These are phyloP conservation scores for Crambe crambe DNA, from an alignment of 37 sponge, comb jelly and placozoan species.

Conservation along the genomic window DNA sequence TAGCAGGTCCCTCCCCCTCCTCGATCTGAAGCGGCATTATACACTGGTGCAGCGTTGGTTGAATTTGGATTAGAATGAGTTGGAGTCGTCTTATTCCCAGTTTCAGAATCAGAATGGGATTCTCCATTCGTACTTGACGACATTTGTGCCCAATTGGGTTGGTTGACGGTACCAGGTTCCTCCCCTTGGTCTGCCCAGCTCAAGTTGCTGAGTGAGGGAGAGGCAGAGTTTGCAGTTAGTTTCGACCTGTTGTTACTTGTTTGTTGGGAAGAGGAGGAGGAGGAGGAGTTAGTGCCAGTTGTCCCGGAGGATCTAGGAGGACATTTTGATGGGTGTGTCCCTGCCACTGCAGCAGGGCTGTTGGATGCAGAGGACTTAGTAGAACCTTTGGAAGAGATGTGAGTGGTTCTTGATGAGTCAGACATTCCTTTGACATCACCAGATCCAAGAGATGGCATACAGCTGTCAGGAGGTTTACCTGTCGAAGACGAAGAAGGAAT, in stretches of 20 bases:
- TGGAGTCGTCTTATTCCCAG: neutral
- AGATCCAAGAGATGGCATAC: neutral
- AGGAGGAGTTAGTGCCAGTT: neutral
- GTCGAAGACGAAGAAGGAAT: neutral
- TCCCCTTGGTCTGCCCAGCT: constrained; percentile 11
- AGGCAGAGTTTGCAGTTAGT: neutral
- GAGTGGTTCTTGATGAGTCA: neutral
- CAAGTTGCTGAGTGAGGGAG: neutral
- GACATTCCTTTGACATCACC: neutral
- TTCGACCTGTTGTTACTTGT: neutral
- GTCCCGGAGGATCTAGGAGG: neutral
- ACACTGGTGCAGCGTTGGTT: neutral
- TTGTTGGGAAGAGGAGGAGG: constrained; percentile 7
- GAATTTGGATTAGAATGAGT: neutral
- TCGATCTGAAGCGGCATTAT: neutral
- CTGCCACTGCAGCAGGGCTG: neutral
- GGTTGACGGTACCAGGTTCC: neutral
- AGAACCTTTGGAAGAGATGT: neutral
- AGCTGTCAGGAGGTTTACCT: neutral
- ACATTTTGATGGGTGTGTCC: neutral
- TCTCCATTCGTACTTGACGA: neutral
- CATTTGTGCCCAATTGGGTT: constrained; percentile 23
- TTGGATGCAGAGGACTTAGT: neutral
- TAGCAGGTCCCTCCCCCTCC: neutral
- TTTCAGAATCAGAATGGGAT: neutral